Conservation (phyloP, 2,888 invertebrate species). For the Melanostoma mellinum region DNA sequence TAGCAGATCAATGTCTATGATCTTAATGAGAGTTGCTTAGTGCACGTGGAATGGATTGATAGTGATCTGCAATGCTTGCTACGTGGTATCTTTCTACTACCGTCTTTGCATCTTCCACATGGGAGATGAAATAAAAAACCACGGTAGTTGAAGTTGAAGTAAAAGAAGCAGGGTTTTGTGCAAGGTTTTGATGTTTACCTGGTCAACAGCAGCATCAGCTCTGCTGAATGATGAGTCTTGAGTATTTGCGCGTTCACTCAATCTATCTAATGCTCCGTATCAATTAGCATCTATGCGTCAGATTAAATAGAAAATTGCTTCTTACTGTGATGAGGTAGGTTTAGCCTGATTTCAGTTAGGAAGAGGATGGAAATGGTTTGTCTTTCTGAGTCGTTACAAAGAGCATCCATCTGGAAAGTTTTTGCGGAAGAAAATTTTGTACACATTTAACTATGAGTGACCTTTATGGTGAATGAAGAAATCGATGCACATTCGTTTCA, state of each 20-base stretch:
- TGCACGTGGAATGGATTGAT: conserved; percentile 70
- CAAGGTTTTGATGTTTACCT: conserved; percentile 30
- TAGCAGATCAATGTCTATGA: conserved; percentile 65
- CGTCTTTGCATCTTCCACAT: conserved; percentile 36
- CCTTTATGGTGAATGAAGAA: no score
- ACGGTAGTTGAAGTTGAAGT: background rate
- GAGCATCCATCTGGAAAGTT: background rate
- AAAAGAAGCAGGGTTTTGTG: background rate
- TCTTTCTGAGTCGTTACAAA: background rate
- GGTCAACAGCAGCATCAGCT: conserved; percentile 3
- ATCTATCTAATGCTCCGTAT: conserved; percentile 25
- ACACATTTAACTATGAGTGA: no score
- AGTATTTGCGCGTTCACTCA: conserved; percentile 23
- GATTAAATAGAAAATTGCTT: conserved; percentile 48
- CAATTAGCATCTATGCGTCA: conserved; percentile 62
- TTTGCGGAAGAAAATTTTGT: no score
- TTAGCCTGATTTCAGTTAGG: conserved; percentile 36
- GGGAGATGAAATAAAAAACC: conserved; percentile 3
- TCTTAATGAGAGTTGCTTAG: conserved; percentile 72
- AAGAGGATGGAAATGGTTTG: background rate
- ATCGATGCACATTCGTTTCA: no score
- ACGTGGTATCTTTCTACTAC: conserved; percentile 38
- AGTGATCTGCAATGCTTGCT: conserved; percentile 54
- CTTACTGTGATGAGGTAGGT: conserved; percentile 42
- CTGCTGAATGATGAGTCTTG: conserved; percentile 29